These are phyloP conservation scores for Thermophis baileyi DNA, from an alignment of 2,113 vertebrate genomes.

Conservation along the genomic window DNA sequence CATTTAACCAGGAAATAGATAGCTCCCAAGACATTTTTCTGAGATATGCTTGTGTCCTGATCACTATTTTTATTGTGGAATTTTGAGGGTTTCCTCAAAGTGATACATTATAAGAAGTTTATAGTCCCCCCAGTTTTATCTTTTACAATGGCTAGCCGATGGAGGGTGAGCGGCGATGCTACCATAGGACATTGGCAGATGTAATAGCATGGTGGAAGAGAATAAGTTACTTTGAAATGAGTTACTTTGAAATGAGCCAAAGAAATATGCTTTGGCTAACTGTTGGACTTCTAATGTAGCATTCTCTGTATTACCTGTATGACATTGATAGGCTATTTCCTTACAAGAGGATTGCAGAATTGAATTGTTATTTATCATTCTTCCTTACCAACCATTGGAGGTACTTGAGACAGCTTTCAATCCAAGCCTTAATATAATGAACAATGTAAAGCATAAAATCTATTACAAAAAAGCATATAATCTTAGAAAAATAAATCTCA, in stretches of 20 bases:
- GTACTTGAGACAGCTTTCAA: neutral
- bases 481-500: neutral
- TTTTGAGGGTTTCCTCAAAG: neutral
- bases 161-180: neutral
- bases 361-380: neutral
- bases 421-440: neutral
- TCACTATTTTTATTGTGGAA: neutral
- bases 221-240: neutral
- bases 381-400: neutral
- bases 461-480: neutral
- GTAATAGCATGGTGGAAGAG: neutral
- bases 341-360: neutral
- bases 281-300: neutral
- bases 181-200: neutral
- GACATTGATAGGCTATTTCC: neutral
- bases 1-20: neutral
- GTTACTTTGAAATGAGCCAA: neutral
- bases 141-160: neutral
- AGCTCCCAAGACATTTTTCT: neutral
- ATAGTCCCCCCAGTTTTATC: neutral
- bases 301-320: neutral
- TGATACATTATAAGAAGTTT: neutral
- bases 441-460: neutral
- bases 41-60: neutral
- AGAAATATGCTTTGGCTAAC: neutral